Percentiles rank a stretch among this genome's conserved stretches.
These are phyloP conservation scores for Psittacula cyanocephala DNA, from an alignment of 2,113 vertebrate genomes.

Conservation along the genomic window DNA sequence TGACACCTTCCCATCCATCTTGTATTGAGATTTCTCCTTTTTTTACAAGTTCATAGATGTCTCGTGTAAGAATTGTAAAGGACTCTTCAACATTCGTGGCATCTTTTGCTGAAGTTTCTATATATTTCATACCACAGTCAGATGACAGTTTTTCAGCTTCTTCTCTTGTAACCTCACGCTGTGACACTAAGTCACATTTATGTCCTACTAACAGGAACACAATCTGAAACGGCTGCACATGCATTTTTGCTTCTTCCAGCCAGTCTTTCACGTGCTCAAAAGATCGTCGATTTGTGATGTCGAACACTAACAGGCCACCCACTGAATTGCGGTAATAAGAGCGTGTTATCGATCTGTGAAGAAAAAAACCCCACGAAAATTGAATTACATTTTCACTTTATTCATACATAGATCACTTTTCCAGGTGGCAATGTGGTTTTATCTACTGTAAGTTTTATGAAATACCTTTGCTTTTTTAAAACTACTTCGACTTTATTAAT, in stretches of 20 bases:
- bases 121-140: conserved; percentile 81
- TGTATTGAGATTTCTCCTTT: conserved; percentile 82
- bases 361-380: background rate
- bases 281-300: conserved; percentile 81
- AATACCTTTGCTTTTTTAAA: background rate
- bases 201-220: conserved; percentile 82
- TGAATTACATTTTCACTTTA: background rate
- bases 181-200: conserved; percentile 79
- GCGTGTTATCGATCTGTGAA: conserved; percentile 81
- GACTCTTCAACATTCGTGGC: conserved; percentile 82
- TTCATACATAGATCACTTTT: background rate
- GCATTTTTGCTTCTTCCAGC: conserved; percentile 82
- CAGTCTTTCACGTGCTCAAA: conserved; percentile 82
- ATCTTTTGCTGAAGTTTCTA: conserved; percentile 83
- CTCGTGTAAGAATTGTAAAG: conserved; percentile 79
- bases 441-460: background rate
- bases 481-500: background rate
- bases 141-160: conserved; percentile 80
- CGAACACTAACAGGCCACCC: conserved; percentile 82
- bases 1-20: conserved; percentile 85
- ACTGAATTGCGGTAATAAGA: conserved; percentile 84
- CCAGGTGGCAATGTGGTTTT: background rate
- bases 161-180: conserved; percentile 78
- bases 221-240: conserved; percentile 79
- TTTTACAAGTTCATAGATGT: conserved; percentile 83